Percentiles rank a stretch among this genome's conserved stretches.
Conservation (phyloP, 2,888 invertebrate species). For the Serrognathus titanus region DNA sequence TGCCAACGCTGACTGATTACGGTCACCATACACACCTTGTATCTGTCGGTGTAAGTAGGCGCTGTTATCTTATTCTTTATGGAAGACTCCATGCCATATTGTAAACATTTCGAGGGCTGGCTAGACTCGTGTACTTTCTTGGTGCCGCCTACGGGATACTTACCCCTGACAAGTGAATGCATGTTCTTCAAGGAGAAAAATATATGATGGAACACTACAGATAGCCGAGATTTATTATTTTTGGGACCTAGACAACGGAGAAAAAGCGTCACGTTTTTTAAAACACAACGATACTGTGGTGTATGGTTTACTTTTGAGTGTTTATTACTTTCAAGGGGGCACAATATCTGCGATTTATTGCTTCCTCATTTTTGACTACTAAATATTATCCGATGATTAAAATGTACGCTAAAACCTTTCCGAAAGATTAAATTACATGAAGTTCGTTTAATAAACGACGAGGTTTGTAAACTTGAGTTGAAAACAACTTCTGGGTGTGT, state of each 20-base stretch:
- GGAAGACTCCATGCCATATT: constrained; percentile 10
- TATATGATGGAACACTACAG: constrained; percentile 10
- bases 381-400: too few relatives aligned
- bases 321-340: too few relatives aligned
- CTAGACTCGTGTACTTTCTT: constrained; percentile 8
- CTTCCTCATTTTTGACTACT: too few relatives aligned
- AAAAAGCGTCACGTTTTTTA: background rate
- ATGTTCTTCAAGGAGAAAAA: constrained; percentile 5
- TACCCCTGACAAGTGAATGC: constrained; percentile 13
- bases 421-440: too few relatives aligned
- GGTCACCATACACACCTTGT: constrained; percentile 5
- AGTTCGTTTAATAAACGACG: too few relatives aligned
- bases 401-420: too few relatives aligned
- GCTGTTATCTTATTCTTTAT: constrained; percentile 17
- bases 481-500: too few relatives aligned
- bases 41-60: constrained; percentile 10
- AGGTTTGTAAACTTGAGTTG: too few relatives aligned
- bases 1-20: constrained; percentile 7
- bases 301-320: too few relatives aligned
- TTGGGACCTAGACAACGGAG: background rate
- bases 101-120: constrained; percentile 12
- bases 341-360: too few relatives aligned
- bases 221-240: constrained; percentile 8
- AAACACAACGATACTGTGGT: too few relatives aligned
- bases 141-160: constrained; percentile 12